Evolutionary conservation across 1,140 invertebrate species (phyloP).

Genomic region (Drosophila busckii): DNA sequence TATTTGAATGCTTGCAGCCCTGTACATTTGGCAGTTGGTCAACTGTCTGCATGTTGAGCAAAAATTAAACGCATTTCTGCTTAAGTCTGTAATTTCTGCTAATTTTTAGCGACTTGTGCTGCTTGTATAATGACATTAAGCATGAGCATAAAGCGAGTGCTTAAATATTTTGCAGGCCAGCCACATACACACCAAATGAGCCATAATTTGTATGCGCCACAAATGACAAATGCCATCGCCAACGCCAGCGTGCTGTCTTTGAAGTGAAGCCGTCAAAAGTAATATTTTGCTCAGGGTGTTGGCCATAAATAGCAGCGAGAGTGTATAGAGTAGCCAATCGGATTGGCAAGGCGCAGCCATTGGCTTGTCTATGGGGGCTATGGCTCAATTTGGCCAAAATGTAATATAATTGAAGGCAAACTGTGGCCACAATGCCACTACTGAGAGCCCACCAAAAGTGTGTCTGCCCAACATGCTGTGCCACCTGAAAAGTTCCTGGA

Average conservation of each 20-base stretch:
- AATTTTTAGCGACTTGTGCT: constrained; percentile 67
- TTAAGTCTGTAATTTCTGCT: constrained; percentile 43
- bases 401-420: constrained; percentile 66
- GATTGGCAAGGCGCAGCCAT: not conserved
- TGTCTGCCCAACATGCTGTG: constrained; percentile 68
- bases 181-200: constrained; percentile 24
- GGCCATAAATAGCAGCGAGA: constrained; percentile 41
- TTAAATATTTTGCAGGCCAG: constrained; percentile 51
- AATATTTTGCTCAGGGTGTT: constrained; percentile 50
- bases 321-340: constrained; percentile 8
- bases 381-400: constrained; percentile 59
- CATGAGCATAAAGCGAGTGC: constrained; percentile 39
- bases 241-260: constrained; percentile 57
- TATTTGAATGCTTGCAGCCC: too few relatives aligned
- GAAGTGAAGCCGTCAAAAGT: constrained; percentile 61
- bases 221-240: constrained; percentile 28
- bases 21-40: too few relatives aligned
- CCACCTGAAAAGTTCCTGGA: constrained; percentile 75
- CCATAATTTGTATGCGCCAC: constrained; percentile 65
- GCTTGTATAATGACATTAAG: constrained; percentile 73
- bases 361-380: not conserved
- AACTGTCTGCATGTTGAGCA: too few relatives aligned
- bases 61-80: constrained; percentile 24
- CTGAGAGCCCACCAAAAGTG: constrained; percentile 66
- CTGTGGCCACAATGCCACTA: constrained; percentile 39